These are phyloP conservation scores for Sciurus carolinensis DNA, from an alignment of 2,797 vertebrate genomes.

Conservation along the genomic window DNA sequence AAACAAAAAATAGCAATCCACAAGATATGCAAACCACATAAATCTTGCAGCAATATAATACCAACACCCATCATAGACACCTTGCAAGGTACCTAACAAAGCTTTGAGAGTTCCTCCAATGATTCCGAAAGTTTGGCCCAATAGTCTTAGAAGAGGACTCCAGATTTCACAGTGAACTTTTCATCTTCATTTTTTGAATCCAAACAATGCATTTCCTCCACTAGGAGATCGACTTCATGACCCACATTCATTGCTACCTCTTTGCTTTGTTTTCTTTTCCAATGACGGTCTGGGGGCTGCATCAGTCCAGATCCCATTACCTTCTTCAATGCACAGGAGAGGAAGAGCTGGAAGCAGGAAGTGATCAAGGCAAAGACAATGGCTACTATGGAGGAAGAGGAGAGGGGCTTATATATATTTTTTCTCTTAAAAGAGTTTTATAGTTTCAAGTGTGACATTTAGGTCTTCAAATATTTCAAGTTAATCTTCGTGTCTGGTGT, in stretches of 20 bases:
- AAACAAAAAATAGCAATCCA: slow-evolving; percentile 71
- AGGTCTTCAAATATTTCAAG: background rate
- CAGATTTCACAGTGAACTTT: slow-evolving; percentile 95
- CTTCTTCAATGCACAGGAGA: background rate
- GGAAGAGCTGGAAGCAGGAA: background rate
- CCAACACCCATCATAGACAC: slow-evolving; percentile 97
- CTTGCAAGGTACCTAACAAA: slow-evolving; percentile 94
- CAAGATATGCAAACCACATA: slow-evolving; percentile 68
- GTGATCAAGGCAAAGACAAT: background rate
- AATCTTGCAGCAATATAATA: slow-evolving; percentile 92
- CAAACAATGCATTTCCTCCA: slow-evolving; percentile 92
- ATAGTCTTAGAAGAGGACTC: slow-evolving; percentile 95
- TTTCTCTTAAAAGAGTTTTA: background rate
- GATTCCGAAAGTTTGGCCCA: slow-evolving; percentile 99
- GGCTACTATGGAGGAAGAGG: background rate
- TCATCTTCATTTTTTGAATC: slow-evolving; percentile 93
- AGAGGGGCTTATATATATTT: background rate
- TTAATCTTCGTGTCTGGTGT: background rate
- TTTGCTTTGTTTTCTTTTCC: background rate
- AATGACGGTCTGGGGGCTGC: background rate
- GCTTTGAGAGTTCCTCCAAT: slow-evolving; percentile 96
- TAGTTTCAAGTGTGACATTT: background rate
- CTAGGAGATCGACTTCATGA: slow-evolving; percentile 93
- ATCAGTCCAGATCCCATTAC: background rate
- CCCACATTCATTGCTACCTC: slow-evolving; percentile 94